Evolutionary conservation across 1,140 invertebrate species (phyloP), one percentile per base, ranked within the genome.

Genomic region (Drosophila sechellia): DNA sequence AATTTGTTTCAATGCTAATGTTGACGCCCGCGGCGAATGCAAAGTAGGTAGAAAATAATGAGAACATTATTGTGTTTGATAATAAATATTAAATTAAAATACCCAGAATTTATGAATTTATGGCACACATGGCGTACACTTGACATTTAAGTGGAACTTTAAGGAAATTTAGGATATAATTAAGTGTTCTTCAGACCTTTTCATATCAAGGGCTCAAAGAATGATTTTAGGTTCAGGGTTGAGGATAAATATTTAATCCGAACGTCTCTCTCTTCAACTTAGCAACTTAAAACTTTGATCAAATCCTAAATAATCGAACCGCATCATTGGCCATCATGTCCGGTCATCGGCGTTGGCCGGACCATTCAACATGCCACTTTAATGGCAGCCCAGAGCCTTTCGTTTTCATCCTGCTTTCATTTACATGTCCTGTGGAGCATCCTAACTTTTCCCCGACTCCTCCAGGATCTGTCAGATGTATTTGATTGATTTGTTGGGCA

Each of bases 401-500:
- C 66, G 31, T 49, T 71, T 70, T 43, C 52, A 50, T 57, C 52
- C 20, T 22, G 25, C 31, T 45, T 72, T 72, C 40, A 72, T 72
- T 72, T 72, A 50, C 68, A 72, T 72, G 68, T 60, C 55, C 66
- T 46, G 52, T 58, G 53, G 31, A 39, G 43, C 42, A 49, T 27
- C 53, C 40, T 5, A 54, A 54, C 49, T 54, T 52, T 43, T 22
- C 27, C 66, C 6, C 31, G 54, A n/a, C 46, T 45, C 31, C 46
- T 25, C 42, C 22, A 25, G 49, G 10, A 48, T 45, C 42, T 72
- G 69, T 72, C 69, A 72, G 69, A 34, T 60, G 69, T 58, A 39
- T 60, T 72, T 72, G 69, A 72, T 72, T 72, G 69, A 72, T 72
- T 72, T 72, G 69, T 72, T 72, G 69, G 68, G 55, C 68, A 72